Conservation (phyloP, 2,113 vertebrate species). For the Megatriorchis doriae region DNA sequence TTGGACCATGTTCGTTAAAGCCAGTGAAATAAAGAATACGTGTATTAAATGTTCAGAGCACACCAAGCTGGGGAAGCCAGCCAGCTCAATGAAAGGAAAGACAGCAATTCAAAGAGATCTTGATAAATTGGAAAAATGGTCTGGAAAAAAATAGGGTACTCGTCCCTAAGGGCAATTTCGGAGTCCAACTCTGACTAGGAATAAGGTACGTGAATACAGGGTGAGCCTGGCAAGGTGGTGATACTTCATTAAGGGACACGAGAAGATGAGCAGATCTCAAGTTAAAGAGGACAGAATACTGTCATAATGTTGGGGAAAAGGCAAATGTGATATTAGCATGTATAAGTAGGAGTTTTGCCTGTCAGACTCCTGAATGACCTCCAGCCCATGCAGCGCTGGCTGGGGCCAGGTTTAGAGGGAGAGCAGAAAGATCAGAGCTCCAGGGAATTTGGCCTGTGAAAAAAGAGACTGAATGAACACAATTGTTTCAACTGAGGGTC, state of each 20-base stretch:
- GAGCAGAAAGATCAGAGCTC: neutral
- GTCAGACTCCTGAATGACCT: neutral
- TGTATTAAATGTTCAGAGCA: neutral
- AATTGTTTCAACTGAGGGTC: neutral
- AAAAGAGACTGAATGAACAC: neutral
- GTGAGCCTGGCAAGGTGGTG: neutral
- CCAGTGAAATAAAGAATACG: neutral
- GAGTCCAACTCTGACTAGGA: neutral
- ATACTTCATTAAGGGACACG: neutral
- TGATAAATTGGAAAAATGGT: neutral
- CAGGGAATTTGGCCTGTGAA: neutral
- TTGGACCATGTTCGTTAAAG: accelerated
- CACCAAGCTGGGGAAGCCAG: neutral
- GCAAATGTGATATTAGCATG: neutral
- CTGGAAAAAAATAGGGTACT: neutral
- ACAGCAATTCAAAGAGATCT: neutral
- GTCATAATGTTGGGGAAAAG: neutral
- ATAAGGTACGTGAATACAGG: accelerated
- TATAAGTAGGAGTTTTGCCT: neutral
- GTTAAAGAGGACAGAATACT: neutral
- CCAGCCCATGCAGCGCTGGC: neutral
- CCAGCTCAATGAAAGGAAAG: neutral
- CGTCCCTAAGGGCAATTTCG: neutral
- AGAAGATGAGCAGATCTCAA: neutral
- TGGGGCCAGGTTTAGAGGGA: neutral